Conservation (phyloP, 2,888 invertebrate species). For the Anorthoa munda region DNA sequence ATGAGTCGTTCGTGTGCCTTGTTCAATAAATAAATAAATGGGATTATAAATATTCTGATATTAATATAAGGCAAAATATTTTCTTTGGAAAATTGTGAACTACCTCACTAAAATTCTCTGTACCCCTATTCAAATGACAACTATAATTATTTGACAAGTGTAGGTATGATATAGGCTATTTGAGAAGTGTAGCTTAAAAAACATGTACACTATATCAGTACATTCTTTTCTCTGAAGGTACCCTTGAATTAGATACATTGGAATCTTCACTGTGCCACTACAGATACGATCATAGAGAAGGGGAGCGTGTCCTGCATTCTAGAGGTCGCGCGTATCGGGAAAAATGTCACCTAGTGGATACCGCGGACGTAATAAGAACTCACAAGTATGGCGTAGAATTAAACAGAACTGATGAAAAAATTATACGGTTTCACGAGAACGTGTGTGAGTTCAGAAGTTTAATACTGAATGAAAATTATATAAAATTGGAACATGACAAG, state of each 20-base stretch:
- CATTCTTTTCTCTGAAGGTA: background rate
- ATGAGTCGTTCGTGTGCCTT: no score
- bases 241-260: slow-evolving; percentile 22
- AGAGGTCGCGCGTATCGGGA: slow-evolving; percentile 71
- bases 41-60: no score
- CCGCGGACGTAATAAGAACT: slow-evolving; percentile 73
- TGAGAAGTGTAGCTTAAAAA: background rate
- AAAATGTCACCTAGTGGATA: slow-evolving; percentile 81
- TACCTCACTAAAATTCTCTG: no score
- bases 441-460: background rate
- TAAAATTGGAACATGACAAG: no score
- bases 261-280: slow-evolving; percentile 40
- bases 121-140: no score
- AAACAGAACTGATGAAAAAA: slow-evolving; percentile 51
- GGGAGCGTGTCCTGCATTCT: slow-evolving; percentile 75
- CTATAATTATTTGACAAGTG: no score
- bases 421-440: slow-evolving; percentile 38
- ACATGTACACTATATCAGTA: background rate
- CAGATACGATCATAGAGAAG: slow-evolving; percentile 40
- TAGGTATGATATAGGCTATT: background rate
- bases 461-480: slow-evolving; percentile 14
- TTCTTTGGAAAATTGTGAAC: no score
- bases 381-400: slow-evolving; percentile 60
- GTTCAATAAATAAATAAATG: no score
- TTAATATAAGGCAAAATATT: no score